Evolutionary conservation across 2,113 vertebrate species (phyloP).

Genomic region (Mandrillus leucophaeus): DNA sequence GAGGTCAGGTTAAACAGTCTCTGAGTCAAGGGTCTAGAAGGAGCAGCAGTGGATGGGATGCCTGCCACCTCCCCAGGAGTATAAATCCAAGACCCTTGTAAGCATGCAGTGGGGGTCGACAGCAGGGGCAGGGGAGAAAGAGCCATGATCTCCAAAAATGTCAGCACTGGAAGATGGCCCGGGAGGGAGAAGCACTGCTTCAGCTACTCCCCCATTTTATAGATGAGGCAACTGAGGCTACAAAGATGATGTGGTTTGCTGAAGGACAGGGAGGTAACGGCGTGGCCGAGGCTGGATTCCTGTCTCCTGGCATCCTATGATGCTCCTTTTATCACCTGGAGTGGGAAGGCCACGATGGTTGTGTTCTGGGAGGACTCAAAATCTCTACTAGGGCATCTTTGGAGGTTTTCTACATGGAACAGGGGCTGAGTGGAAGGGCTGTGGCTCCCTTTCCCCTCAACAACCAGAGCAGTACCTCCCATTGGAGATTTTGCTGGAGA

Average conservation of each 20-base stretch:
- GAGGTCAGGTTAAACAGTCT: neutral
- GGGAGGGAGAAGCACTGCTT: neutral
- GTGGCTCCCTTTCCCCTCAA: neutral
- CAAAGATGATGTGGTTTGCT: neutral
- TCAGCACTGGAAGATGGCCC: neutral
- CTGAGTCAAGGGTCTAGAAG: neutral
- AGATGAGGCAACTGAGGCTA: neutral
- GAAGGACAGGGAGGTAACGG: neutral
- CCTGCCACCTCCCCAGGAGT: neutral
- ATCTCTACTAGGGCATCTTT: neutral
- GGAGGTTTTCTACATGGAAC: neutral
- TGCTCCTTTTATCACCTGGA: neutral
- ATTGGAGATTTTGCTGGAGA: neutral
- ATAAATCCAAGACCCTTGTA: neutral
- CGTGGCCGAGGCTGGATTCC: neutral
- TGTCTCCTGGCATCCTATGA: neutral
- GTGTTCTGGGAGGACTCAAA: neutral
- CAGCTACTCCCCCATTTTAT: neutral
- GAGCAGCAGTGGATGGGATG: fast-evolving
- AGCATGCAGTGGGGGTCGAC: no score
- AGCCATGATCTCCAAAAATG: neutral
- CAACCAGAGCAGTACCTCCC: neutral
- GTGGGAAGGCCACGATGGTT: neutral
- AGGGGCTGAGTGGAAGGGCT: neutral
- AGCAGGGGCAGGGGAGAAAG: neutral